These are phyloP conservation scores for Empidonax alnorum DNA, from an alignment of 2,113 vertebrate genomes.

Conservation along the genomic window DNA sequence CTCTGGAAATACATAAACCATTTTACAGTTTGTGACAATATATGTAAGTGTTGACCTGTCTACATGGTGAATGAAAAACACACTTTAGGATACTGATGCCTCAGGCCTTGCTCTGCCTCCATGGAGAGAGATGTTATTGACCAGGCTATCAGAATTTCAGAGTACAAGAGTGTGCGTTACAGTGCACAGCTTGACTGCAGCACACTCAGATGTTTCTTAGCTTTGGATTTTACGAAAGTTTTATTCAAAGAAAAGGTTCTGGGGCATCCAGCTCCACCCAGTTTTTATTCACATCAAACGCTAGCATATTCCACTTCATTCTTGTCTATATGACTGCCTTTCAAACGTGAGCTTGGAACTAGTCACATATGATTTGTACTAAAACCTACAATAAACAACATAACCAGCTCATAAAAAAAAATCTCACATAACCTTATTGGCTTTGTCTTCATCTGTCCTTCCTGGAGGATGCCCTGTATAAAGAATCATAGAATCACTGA, in stretches of 20 bases:
- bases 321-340: neutral
- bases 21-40: neutral
- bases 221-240: neutral
- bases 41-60: neutral
- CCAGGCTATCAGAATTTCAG: neutral
- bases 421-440: neutral
- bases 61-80: neutral
- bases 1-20: neutral
- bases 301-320: neutral
- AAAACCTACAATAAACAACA: neutral
- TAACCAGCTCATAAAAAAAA: neutral
- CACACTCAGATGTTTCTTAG: neutral
- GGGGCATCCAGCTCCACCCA: neutral
- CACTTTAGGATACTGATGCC: neutral
- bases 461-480: neutral
- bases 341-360: neutral
- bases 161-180: neutral
- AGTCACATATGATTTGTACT: neutral
- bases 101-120: neutral
- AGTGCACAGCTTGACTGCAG: neutral
- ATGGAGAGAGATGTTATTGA: neutral
- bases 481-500: neutral
- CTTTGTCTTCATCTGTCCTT: neutral
- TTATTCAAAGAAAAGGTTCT: neutral
- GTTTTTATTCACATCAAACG: neutral